Base-by-base conservation (phyloP, 2,888 invertebrate species). In the Prosopocoilus inquinatus region DNA sequence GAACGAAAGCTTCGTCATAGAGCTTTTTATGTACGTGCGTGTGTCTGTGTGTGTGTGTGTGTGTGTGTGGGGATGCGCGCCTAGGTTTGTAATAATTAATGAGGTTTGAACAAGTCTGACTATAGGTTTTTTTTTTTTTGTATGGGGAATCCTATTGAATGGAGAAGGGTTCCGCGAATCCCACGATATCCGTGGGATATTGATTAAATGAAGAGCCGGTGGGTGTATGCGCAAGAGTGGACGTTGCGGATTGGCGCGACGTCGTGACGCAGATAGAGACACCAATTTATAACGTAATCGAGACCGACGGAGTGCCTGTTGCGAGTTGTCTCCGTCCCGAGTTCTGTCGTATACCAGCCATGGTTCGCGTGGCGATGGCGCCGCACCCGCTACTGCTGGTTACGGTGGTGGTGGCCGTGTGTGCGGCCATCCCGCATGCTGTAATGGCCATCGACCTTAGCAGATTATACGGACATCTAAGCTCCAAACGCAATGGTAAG, bases 401-500 rank as follows among this genome's bases (percentile, higher is more conserved):
- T 63, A 64, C 64, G 61, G 81, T 84, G 68, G 78, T 84, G 55
- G 81, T 83, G 64, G 82, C 84, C 48, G 77, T 86, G 66, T 83
- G 86, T 76, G 82, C 85, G 69, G 82, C 86, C 66, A 81, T 87
- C 70, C 87, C 88, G 47, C 82, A 82, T 67, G 81, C 84, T 53
- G 85, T 84, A 66, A 81, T 83, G 73, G 88, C 89, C 62, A 85
- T 92, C 67, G 91, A 92, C 80, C 83, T 92, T 67, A 89, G 88
- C 78, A 84, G 88, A 61, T 84, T 92, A 54, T 91, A 92, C 70
- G 91, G 90, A 12, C 91, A 91, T 73, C 78, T 84, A 64, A 84
- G 84, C 71, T 81, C 84, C 59, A 89, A 89, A 73, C 79, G 89
- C 65, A 84, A 85, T 66, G 88, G 89, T 89, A 71, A 84, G 84